Base-by-base conservation (phyloP, 1,140 invertebrate species). In the Listronotus oregonensis region DNA sequence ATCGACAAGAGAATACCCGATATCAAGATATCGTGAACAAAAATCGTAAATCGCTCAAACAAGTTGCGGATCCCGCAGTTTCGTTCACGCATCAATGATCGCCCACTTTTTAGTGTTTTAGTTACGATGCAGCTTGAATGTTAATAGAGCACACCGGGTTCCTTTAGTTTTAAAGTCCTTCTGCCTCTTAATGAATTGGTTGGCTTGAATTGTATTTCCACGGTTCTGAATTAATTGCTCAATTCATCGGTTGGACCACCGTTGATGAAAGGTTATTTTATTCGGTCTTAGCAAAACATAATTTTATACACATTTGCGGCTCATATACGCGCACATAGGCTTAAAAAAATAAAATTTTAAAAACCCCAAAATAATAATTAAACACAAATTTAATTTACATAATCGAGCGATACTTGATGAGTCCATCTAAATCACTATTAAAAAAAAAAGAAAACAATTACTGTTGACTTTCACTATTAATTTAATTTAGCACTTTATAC, bases 21-120 rank as follows among this genome's bases (percentile, higher is more conserved):
- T 71, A 70, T 71, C 71, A 67, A 71, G 72, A 74, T 75, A 73
- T 74, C 72, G 71, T 66, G 64, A 69, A 71, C 63, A 60, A 51
- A 74, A 71, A 75, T 73, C 71, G 70, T 75, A 75, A 75, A 75
- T 75, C 74, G 71, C 66, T 75, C 74, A 71, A 70, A 69, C 73
- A 54, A 68, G 71, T 74, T 67, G 68, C 68, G 55, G 70, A 73
- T 74, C 71, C 71, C 68, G 71, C 70, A 51, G 74, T 70, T 72
- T 68, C 52, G 63, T 76, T 73, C 75, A 76, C 71, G 75, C 72
- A 76, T 76, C 69, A 73, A 73, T 72, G 73, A 68, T 70, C 69
- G 65, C 61, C 71, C 67, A 70, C 69, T 75, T 75, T 75, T 75
- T 75, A 70, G 67, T 68, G 68, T 69, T 67, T 65, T 43, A 64